A percentile compares a stretch with the other conserved stretches of the same genome.
Conservation (phyloP, 2,888 invertebrate genomes). For the Ceratothoa steindachneri region DNA sequence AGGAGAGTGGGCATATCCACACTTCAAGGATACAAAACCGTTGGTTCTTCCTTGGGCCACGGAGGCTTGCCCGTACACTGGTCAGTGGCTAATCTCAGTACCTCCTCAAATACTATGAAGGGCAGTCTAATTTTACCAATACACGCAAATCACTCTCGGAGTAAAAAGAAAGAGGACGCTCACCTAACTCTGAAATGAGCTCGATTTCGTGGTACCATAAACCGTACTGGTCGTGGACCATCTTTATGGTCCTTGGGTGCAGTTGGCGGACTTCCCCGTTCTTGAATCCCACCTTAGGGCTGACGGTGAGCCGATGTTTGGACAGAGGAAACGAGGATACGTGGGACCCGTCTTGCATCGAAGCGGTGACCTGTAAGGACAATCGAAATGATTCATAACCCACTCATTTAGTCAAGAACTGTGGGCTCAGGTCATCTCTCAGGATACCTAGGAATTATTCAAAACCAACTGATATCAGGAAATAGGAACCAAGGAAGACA, state of each 20-base stretch:
- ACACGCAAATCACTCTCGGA: background rate
- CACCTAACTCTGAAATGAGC: constrained; percentile 64
- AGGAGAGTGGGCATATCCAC: too few relatives aligned
- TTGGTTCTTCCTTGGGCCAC: too few relatives aligned
- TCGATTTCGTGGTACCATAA: constrained; percentile 80
- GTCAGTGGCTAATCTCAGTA: background rate
- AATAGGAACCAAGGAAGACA: too few relatives aligned
- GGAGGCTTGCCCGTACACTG: background rate
- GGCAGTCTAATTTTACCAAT: background rate
- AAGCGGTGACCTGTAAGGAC: constrained; percentile 33
- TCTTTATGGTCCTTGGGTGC: constrained; percentile 61
- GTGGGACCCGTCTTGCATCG: constrained; percentile 35
- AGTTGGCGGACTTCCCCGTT: constrained; percentile 64
- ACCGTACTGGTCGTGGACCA: constrained; percentile 66
- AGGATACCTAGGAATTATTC: too few relatives aligned
- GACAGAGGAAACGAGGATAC: constrained; percentile 29
- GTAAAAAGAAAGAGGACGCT: constrained; percentile 40
- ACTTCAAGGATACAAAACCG: too few relatives aligned
- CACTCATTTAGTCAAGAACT: too few relatives aligned
- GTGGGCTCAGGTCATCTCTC: too few relatives aligned
- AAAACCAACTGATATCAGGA: too few relatives aligned
- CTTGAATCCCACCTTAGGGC: constrained; percentile 43
- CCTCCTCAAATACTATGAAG: background rate
- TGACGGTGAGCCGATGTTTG: constrained; percentile 47
- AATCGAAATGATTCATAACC: background rate